These are phyloP conservation scores for Mustela lutreola DNA, from an alignment of 2,113 vertebrate species.

Conservation along the genomic window DNA sequence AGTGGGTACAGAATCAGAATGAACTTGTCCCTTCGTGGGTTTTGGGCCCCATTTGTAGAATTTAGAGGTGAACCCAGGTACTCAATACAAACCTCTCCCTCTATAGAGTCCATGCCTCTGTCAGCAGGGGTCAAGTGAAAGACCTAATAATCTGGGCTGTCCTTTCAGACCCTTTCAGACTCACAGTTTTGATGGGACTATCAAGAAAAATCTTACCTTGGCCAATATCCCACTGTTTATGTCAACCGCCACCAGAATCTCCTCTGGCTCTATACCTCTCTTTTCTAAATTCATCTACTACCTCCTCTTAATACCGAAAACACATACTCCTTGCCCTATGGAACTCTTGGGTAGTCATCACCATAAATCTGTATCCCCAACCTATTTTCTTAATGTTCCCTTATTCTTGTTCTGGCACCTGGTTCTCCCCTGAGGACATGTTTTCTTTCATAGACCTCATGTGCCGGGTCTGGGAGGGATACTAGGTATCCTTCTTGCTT, in stretches of 20 bases:
- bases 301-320: not conserved
- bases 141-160: not conserved
- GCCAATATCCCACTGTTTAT: not conserved
- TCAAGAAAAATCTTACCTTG: constrained; percentile 2
- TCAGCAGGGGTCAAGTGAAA: not conserved
- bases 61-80: not conserved
- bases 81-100: not conserved
- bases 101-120: not conserved
- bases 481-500: not conserved
- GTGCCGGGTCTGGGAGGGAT: not conserved
- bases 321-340: accelerated
- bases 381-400: not conserved
- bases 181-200: not conserved
- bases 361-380: not conserved
- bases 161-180: not conserved
- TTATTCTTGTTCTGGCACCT: not conserved
- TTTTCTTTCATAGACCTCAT: not conserved
- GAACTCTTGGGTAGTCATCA: not conserved
- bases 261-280: not conserved
- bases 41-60: not conserved
- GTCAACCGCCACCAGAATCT: not conserved
- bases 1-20: not conserved
- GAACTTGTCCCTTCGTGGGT: not conserved
- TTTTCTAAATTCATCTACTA: not conserved
- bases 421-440: not conserved